Conservation (phyloP, 2,797 vertebrate genomes). For the Rhabdomys pumilio region DNA sequence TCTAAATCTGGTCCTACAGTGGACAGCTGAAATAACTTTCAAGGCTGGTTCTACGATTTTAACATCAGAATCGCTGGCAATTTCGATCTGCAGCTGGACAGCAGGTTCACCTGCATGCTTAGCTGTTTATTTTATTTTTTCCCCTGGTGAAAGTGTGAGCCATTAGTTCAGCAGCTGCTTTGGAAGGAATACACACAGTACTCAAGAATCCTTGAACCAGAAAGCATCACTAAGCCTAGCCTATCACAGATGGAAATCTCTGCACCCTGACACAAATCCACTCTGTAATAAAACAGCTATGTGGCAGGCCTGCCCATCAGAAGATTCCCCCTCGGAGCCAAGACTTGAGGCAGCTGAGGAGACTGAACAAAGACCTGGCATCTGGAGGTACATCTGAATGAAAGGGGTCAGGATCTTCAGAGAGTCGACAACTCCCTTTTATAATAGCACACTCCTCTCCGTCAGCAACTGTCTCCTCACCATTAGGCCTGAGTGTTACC, state of each 20-base stretch:
- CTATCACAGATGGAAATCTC: conserved; percentile 46
- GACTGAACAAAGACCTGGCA: conserved; percentile 76
- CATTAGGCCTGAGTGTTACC: conserved; percentile 54
- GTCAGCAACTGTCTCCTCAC: conserved; percentile 66
- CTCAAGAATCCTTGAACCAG: neutral
- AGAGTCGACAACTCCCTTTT: neutral
- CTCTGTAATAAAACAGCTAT: conserved; percentile 63
- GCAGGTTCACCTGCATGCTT: neutral
- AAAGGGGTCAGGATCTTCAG: conserved; percentile 49
- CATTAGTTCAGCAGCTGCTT: conserved; percentile 22
- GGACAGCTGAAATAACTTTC: neutral
- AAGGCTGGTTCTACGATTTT: conserved; percentile 4
- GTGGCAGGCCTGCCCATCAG: conserved; percentile 52
- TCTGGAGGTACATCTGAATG: conserved; percentile 53
- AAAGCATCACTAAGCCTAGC: neutral
- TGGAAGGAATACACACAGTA: conserved; percentile 32
- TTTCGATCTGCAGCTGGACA: conserved; percentile 26
- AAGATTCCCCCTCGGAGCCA: conserved; percentile 26
- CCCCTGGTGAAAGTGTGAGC: conserved; percentile 5
- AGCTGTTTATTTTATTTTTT: neutral
- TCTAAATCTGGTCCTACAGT: neutral
- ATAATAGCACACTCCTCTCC: neutral
- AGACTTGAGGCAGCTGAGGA: conserved; percentile 42
- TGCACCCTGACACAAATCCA: conserved; percentile 44
- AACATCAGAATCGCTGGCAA: neutral